Conservation (phyloP, 2,888 invertebrate genomes). For the Homarus gammarus region DNA sequence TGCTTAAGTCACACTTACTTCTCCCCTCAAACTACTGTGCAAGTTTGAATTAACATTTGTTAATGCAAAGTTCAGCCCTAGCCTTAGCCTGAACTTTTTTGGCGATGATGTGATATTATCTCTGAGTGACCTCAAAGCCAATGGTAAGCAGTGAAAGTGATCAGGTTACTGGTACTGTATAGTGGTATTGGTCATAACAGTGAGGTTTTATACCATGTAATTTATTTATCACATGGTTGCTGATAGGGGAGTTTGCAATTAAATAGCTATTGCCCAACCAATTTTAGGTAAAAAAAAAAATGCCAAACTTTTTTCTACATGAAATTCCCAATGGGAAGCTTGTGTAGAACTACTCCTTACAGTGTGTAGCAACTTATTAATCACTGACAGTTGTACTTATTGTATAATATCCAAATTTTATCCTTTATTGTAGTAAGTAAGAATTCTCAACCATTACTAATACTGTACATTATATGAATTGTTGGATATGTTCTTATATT, state of each 20-base stretch:
- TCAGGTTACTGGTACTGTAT: background rate
- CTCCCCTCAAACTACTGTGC: background rate
- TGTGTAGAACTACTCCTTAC: background rate
- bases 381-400: background rate
- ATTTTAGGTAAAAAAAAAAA: too few relatives aligned
- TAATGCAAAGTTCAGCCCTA: background rate
- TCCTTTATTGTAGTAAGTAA: background rate
- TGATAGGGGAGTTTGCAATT: background rate
- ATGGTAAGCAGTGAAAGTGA: background rate
- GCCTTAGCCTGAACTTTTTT: background rate
- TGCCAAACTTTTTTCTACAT: too few relatives aligned
- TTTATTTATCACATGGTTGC: background rate
- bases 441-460: too few relatives aligned
- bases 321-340: too few relatives aligned
- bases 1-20: background rate
- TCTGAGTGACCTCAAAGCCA: background rate
- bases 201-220: background rate
- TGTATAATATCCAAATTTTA: background rate
- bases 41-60: background rate
- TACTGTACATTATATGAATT: slow-evolving; percentile 1
- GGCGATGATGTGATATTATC: background rate
- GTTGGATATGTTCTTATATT: background rate
- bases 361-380: background rate
- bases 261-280: background rate
- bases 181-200: too few relatives aligned